These are phyloP conservation scores for Anseranas semipalmata DNA, from an alignment of 2,113 vertebrate species.

Conservation along the genomic window DNA sequence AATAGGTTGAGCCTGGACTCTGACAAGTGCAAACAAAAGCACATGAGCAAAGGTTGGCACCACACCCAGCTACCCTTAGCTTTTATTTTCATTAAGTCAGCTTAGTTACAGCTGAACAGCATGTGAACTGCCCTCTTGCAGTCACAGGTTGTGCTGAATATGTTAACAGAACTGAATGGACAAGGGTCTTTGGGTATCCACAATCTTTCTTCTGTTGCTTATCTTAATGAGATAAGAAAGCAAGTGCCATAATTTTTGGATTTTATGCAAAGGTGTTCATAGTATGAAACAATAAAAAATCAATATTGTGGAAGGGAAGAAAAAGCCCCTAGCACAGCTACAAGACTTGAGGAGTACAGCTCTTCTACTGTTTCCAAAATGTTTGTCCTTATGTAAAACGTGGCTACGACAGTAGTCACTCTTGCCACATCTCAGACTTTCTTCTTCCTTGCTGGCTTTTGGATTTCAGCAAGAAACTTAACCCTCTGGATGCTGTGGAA, in stretches of 20 bases:
- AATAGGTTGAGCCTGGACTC: neutral
- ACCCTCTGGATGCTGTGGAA: neutral
- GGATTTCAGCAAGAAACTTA: neutral
- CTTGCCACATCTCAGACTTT: neutral
- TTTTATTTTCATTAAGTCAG: constrained; percentile 48
- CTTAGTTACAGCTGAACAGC: constrained; percentile 4
- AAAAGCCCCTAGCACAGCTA: neutral
- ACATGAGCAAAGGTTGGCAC: constrained; percentile 36
- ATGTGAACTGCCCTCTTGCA: neutral
- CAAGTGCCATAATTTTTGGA: neutral
- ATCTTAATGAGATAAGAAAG: neutral
- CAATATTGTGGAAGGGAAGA: neutral
- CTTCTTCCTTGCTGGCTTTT: neutral
- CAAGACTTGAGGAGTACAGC: accelerated
- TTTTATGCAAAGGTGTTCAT: neutral
- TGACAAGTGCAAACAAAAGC: constrained; percentile 46
- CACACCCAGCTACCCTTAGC: neutral
- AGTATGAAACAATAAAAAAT: constrained; percentile 1
- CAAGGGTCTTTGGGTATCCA: neutral
- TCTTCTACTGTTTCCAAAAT: neutral
- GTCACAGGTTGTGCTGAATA: neutral
- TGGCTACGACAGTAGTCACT: neutral
- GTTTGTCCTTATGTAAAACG: neutral
- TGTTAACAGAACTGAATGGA: neutral
- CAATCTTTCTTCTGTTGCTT: neutral